phyloP scores from a whole-genome alignment of 2,797 vertebrate species.

The Halcyon chelicuti region DNA sequence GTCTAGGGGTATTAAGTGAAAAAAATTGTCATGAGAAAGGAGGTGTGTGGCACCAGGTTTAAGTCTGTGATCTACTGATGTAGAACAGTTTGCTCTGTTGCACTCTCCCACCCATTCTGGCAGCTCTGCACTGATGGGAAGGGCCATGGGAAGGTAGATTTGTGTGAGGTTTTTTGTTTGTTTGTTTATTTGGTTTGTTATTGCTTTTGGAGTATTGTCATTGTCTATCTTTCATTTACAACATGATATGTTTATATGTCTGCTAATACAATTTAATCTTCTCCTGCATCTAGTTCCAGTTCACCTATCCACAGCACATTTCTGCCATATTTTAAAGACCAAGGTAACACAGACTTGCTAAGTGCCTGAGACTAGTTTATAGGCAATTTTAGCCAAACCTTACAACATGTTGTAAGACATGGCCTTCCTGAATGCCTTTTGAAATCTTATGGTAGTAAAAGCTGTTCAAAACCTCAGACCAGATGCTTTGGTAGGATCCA shows the following conservation, averaged over 20 bases:
- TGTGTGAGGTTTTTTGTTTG: neutral
- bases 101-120: neutral
- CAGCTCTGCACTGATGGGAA: neutral
- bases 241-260: neutral
- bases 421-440: conserved; percentile 3
- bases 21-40: neutral
- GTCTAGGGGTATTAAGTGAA: neutral
- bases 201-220: conserved; percentile 1
- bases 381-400: conserved; percentile 16
- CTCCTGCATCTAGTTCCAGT: neutral
- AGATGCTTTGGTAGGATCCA: conserved; percentile 41
- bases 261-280: neutral
- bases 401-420: neutral
- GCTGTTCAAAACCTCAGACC: conserved; percentile 47
- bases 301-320: neutral
- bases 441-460: conserved; percentile 34
- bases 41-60: neutral
- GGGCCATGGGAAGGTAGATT: neutral
- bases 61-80: neutral
- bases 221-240: conserved; percentile 6
- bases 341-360: neutral
- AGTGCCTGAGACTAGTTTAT: neutral
- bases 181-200: no score
- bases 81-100: neutral
- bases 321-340: neutral